Base-by-base conservation (phyloP, 1,140 invertebrate genomes). In the Theocolax elegans region DNA sequence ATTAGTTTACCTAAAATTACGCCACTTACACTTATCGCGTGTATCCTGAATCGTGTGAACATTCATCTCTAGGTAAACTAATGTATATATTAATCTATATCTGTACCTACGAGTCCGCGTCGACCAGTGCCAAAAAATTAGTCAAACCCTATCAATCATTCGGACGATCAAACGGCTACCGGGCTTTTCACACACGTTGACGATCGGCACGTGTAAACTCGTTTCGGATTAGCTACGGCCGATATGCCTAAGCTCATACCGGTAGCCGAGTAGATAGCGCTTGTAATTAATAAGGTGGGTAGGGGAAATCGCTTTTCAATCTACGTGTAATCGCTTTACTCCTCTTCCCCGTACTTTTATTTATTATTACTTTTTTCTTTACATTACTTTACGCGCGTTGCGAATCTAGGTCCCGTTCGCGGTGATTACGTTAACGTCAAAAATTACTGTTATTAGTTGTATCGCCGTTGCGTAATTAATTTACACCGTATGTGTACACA, bases 221-320 rank as follows among this genome's bases (percentile, higher is more conserved):
- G 72, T 74, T 74, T 72, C 59, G 71, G 76, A 80, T 81, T 77
- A 80, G 77, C 78, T 78, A 78, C 74, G 74, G 75, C 72, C 69
- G 73, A 72, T 72, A 71, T 3, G 40, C 13, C 40, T 44, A 44
- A 15, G 40, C 13, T 15, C 10, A 6, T 3, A n/a, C 40, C 3
- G 6, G 10, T 15, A 15, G 6, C 13, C 40, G 40, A 44, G 13
- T 3, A n/a, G 9, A 15, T 74, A 74, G 23, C 51, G 69, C 54
- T 72, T 9, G 69, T 69, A 76, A 77, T 76, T 77, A 72, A 74
- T 75, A 74, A 73, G 67, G 59, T 66, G 72, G 71, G 21, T n/a
- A 48, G 10, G 21, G 46, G 21, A 21, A 21, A 60, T 60, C 19
- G 15, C 69, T 73, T 66, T 63, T 66, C 69, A 68, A 65, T 64